These are phyloP conservation scores for Danaus plexippus DNA, from an alignment of 1,140 invertebrate species.

Conservation along the genomic window DNA sequence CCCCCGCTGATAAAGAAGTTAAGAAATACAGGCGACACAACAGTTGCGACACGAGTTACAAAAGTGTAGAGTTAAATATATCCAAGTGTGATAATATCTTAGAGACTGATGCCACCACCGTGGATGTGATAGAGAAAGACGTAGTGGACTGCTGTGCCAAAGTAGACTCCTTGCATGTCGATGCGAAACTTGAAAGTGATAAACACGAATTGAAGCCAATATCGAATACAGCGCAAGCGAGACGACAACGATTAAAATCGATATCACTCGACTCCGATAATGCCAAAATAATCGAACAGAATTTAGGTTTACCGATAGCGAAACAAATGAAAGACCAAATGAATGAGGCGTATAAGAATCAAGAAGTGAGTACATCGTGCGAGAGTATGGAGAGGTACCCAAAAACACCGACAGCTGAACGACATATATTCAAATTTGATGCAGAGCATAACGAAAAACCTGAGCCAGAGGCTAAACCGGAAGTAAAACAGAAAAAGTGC, in stretches of 20 bases:
- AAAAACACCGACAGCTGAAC: constrained; percentile 39
- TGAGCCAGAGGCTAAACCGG: constrained; percentile 44
- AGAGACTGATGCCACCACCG: constrained; percentile 31
- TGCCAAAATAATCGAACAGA: constrained; percentile 71
- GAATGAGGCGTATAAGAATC: constrained; percentile 63
- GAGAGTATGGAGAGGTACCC: constrained; percentile 51
- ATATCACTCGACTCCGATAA: constrained; percentile 72
- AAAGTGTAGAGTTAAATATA: constrained; percentile 52
- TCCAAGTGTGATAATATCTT: constrained; percentile 45
- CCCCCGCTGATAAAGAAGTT: constrained; percentile 54
- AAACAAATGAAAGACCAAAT: constrained; percentile 70
- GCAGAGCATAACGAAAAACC: constrained; percentile 43
- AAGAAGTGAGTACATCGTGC: constrained; percentile 55
- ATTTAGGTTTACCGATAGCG: constrained; percentile 67
- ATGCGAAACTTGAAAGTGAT: constrained; percentile 37
- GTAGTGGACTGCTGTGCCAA: constrained; percentile 62
- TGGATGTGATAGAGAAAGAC: constrained; percentile 39
- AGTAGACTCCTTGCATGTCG: constrained; percentile 47
- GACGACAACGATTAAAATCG: constrained; percentile 69
- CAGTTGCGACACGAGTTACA: constrained; percentile 63
- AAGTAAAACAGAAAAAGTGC: constrained; percentile 49
- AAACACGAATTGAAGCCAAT: constrained; percentile 40
- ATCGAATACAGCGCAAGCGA: constrained; percentile 53
- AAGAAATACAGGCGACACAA: constrained; percentile 61
- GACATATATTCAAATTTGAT: constrained; percentile 59